Evolutionary conservation across 2,888 invertebrate species (phyloP).

Genomic region (Cistogaster globosa): DNA sequence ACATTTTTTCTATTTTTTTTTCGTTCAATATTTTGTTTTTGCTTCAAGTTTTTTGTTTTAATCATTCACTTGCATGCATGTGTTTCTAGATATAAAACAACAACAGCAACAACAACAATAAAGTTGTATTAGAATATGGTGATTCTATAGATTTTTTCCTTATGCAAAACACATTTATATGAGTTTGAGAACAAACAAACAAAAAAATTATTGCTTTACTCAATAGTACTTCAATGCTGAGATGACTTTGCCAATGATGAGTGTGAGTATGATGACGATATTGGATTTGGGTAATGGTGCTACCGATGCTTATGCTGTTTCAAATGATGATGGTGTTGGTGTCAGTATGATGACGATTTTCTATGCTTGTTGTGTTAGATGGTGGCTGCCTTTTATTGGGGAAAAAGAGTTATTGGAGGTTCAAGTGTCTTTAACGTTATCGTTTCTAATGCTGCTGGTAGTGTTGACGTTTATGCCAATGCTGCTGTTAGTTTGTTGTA

Average conservation of each 20-base stretch:
- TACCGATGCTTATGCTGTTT: too few species aligned
- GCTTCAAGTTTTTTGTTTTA: constrained; percentile 38
- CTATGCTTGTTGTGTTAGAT: constrained; percentile 1
- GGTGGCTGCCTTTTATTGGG: background rate
- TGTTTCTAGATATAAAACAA: constrained; percentile 44
- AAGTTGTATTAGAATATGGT: constrained; percentile 70
- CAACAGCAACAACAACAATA: background rate
- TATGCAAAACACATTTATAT: constrained; percentile 65
- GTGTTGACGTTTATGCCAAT: constrained; percentile 60
- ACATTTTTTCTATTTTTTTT: background rate
- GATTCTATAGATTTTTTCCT: constrained; percentile 80
- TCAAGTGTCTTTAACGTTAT: constrained; percentile 68
- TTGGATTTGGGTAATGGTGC: background rate
- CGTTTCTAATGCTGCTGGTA: constrained; percentile 72
- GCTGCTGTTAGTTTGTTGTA: constrained; percentile 77
- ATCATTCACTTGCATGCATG: constrained; percentile 37
- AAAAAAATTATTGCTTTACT: constrained; percentile 69
- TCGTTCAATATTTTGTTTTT: constrained; percentile 57
- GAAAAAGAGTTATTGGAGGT: background rate
- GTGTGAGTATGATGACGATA: constrained; percentile 20
- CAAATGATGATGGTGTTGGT: background rate
- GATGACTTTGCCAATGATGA: constrained; percentile 61
- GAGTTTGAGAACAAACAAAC: constrained; percentile 43
- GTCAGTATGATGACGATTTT: constrained; percentile 24
- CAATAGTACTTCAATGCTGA: constrained; percentile 69